These are phyloP conservation scores for Mustela erminea DNA, from an alignment of 2,797 vertebrate species.

Conservation along the genomic window DNA sequence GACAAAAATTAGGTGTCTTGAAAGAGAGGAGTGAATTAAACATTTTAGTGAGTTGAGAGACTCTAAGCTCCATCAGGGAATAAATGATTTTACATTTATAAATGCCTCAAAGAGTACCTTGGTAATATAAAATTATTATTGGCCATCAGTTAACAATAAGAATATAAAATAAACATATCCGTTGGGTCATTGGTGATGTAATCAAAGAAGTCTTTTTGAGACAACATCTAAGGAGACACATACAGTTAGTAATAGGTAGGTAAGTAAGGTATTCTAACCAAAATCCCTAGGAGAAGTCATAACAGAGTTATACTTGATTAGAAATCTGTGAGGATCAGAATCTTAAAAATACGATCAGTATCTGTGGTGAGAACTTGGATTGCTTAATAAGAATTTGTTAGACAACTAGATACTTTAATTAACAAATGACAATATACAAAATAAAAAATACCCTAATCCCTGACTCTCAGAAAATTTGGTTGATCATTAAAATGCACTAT, in stretches of 20 bases:
- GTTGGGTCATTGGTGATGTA: not conserved
- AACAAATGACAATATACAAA: not conserved
- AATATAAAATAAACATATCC: not conserved
- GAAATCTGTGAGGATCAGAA: not conserved
- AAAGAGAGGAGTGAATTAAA: not conserved
- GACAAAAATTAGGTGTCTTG: not conserved
- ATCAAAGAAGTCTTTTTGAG: not conserved
- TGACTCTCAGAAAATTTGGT: not conserved
- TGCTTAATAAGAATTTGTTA: not conserved
- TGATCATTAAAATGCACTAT: slow-evolving; percentile 10
- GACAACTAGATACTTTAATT: not conserved
- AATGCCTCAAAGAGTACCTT: not conserved
- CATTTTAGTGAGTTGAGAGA: not conserved
- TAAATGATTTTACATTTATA: not conserved
- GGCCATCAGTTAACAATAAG: not conserved
- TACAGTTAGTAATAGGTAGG: not conserved
- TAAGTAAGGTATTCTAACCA: not conserved
- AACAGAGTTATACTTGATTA: not conserved
- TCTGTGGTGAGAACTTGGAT: not conserved
- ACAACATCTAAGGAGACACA: not conserved
- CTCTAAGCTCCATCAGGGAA: not conserved
- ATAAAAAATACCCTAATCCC: not conserved
- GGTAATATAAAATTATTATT: not conserved
- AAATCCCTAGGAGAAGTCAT: not conserved
- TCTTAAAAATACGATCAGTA: not conserved